phyloP scores from a whole-genome alignment of 2,888 invertebrate genomes.

The Hydrotaea cyrtoneurina region DNA sequence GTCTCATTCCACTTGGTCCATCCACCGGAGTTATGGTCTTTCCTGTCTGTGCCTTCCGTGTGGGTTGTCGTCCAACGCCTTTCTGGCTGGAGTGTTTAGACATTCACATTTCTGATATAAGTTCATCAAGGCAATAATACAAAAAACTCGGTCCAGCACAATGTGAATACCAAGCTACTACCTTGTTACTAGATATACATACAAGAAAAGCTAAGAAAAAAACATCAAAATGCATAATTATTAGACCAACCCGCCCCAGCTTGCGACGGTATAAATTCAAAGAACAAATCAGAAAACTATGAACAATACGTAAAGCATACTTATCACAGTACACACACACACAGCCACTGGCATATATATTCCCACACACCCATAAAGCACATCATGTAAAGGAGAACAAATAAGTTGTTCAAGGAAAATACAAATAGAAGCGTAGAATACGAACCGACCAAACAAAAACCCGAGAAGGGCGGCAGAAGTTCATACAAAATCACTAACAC shows the following conservation, averaged over 20 bases:
- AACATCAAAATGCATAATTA: constrained; percentile 1
- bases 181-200: too few species aligned
- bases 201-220: too few species aligned
- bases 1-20: too few species aligned
- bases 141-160: too few species aligned
- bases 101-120: too few species aligned
- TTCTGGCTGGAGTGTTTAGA: too few species aligned
- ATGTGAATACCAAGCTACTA: too few species aligned
- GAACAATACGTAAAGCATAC: background rate
- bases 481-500: background rate
- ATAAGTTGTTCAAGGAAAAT: background rate
- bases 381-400: background rate
- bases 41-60: too few species aligned
- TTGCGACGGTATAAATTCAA: background rate
- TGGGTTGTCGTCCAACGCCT: too few species aligned
- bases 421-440: background rate
- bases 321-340: background rate
- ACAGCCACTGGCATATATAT: background rate
- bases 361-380: constrained; percentile 30
- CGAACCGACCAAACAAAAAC: background rate
- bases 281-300: background rate
- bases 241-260: background rate
- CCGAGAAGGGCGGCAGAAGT: background rate
- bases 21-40: too few species aligned
- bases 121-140: too few species aligned